Percentiles rank a stretch among this genome's conserved stretches.
phyloP scores from a whole-genome alignment of 2,797 vertebrate genomes.

The Momotus momota region DNA sequence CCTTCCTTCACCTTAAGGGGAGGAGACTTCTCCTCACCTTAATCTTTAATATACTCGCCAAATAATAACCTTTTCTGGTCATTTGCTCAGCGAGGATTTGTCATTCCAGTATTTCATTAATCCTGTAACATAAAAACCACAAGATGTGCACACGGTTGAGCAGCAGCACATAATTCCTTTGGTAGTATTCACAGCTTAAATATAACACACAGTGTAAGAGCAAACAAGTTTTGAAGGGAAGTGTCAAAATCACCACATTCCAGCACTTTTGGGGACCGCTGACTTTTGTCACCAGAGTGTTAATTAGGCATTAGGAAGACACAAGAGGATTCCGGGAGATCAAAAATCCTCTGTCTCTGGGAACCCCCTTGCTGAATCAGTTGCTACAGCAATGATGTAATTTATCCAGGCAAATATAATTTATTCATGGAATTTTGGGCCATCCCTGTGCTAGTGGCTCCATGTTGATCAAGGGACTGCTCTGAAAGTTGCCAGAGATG shows the following conservation, averaged over 20 bases:
- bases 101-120: slow-evolving; percentile 51
- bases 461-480: not conserved
- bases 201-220: not conserved
- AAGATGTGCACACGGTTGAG: not conserved
- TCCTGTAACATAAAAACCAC: slow-evolving; percentile 6
- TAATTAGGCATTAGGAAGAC: not conserved
- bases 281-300: not conserved
- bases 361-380: not conserved
- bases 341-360: not conserved
- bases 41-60: slow-evolving; percentile 6
- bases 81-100: slow-evolving; percentile 47
- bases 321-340: not conserved
- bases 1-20: not conserved
- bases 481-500: not conserved
- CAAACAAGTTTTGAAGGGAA: not conserved
- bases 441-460: not conserved
- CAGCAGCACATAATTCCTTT: slow-evolving; percentile 1
- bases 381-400: not conserved
- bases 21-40: not conserved
- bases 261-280: not conserved
- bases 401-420: not conserved
- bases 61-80: slow-evolving; percentile 55
- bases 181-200: not conserved
- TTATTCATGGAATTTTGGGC: not conserved
- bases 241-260: not conserved